Conservation (phyloP, 1,140 invertebrate genomes). For the Psix sp. region DNA sequence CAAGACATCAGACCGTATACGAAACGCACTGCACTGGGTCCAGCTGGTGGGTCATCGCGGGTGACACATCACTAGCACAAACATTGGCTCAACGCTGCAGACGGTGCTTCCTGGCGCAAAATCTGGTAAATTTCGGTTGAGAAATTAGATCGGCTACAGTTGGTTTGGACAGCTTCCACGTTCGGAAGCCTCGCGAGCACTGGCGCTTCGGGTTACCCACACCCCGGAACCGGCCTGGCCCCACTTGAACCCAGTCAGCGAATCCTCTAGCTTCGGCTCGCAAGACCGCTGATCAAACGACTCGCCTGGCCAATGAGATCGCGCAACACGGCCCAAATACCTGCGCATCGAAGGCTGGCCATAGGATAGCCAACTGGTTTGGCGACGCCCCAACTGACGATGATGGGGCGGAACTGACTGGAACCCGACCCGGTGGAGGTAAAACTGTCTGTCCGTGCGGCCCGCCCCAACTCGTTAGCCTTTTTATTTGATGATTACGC, state of each 20-base stretch:
- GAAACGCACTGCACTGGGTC: neutral
- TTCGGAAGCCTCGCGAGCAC: conserved; percentile 64
- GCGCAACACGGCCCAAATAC: too few relatives aligned
- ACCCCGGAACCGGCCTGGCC: conserved; percentile 51
- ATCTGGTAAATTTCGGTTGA: too few relatives aligned
- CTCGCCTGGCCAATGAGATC: neutral
- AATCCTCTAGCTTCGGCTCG: conserved; percentile 34
- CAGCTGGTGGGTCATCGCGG: neutral
- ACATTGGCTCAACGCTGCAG: neutral
- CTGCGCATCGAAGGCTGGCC: too few relatives aligned
- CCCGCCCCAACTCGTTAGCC: conserved; percentile 23
- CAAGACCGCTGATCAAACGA: conserved; percentile 22
- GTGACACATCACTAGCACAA: neutral
- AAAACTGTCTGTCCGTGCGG: neutral
- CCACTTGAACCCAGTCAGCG: conserved; percentile 17
- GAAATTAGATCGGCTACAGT: too few relatives aligned
- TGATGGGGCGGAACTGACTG: conserved; percentile 5
- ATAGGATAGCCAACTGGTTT: too few relatives aligned
- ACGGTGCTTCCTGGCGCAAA: too few relatives aligned
- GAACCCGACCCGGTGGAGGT: conserved; percentile 17
- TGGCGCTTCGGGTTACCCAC: conserved; percentile 61
- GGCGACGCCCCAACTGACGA: neutral
- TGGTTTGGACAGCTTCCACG: conserved; percentile 60
- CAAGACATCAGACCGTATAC: neutral
- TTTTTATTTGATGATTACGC: conserved; percentile 19